Percentiles rank a stretch among this genome's conserved stretches.
These are phyloP conservation scores for Chaenogobius annularis DNA, from an alignment of 2,113 vertebrate species.

Conservation along the genomic window DNA sequence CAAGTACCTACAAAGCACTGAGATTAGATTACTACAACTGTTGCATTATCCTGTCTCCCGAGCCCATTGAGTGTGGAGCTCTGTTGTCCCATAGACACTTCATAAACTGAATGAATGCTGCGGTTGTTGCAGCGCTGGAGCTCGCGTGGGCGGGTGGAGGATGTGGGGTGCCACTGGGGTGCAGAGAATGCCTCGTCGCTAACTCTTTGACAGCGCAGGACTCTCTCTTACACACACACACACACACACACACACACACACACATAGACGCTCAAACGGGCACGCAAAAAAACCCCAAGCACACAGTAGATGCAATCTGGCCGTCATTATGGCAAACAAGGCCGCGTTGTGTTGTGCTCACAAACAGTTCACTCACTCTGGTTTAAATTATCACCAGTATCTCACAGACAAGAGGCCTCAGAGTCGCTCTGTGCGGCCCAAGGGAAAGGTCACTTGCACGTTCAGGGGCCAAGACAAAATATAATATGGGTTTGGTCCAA, in stretches of 20 bases:
- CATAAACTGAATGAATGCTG: constrained; percentile 66
- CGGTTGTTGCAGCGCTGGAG: constrained; percentile 42
- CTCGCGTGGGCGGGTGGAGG: constrained; percentile 13
- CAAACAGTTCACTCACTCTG: constrained; percentile 56
- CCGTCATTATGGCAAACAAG: constrained; percentile 67
- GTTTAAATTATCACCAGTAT: constrained; percentile 64
- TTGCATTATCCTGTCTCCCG: constrained; percentile 8
- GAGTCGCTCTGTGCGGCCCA: constrained; percentile 18
- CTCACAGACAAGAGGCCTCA: constrained; percentile 37
- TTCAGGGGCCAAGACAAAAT: constrained; percentile 25
- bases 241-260: constrained; percentile 5
- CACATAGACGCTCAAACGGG: constrained; percentile 9
- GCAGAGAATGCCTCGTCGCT: constrained; percentile 33
- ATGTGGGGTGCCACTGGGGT: constrained; percentile 30
- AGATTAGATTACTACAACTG: constrained; percentile 1
- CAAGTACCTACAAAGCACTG: neutral
- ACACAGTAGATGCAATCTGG: constrained; percentile 61
- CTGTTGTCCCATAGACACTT: constrained; percentile 43
- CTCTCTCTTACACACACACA: constrained; percentile 16
- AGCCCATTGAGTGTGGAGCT: constrained; percentile 42
- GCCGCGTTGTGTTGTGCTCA: constrained; percentile 58
- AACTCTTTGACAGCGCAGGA: constrained; percentile 38
- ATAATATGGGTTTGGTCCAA: constrained; percentile 5
- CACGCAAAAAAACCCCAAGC: constrained; percentile 28
- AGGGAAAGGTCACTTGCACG: constrained; percentile 29